A percentile compares a stretch with the other conserved stretches of the same genome.
These are phyloP conservation scores for Hydroisotoma schaefferi DNA, from an alignment of 2,888 invertebrate genomes.

Conservation along the genomic window DNA sequence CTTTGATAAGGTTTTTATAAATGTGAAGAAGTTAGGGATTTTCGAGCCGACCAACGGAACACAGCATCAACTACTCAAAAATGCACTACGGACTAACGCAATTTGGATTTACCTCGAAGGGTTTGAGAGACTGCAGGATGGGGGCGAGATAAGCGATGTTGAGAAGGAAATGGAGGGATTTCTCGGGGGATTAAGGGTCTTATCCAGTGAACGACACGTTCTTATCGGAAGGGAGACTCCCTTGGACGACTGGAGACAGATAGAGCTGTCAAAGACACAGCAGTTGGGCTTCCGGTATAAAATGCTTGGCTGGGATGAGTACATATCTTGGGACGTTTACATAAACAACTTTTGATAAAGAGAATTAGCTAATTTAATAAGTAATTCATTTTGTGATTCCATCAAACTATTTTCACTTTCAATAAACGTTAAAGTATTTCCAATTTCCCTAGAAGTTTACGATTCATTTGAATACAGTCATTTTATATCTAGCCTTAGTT, in stretches of 20 bases:
- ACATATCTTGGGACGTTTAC: conserved; percentile 13
- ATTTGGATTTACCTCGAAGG: conserved; percentile 11
- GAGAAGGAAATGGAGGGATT: conserved; percentile 17
- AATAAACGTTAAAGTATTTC: too few relatives aligned
- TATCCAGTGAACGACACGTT: conserved; percentile 3
- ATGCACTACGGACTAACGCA: conserved; percentile 10
- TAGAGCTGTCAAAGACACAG: not conserved
- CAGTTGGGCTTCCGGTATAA: conserved; percentile 8
- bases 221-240: not conserved
- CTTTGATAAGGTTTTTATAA: conserved; percentile 14
- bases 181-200: conserved; percentile 4
- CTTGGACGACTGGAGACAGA: conserved; percentile 4
- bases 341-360: conserved; percentile 5
- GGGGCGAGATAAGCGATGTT: not conserved
- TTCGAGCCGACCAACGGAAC: conserved; percentile 11
- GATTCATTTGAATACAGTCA: too few relatives aligned
- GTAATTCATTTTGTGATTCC: too few relatives aligned
- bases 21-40: conserved; percentile 6
- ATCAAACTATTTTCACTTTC: too few relatives aligned
- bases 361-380: too few relatives aligned
- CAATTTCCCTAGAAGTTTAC: too few relatives aligned
- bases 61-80: conserved; percentile 13
- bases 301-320: conserved; percentile 20
- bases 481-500: too few relatives aligned
- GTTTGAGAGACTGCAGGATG: not conserved